phyloP scores from a whole-genome alignment of 2,797 vertebrate species.

The Aldrovandia affinis region DNA sequence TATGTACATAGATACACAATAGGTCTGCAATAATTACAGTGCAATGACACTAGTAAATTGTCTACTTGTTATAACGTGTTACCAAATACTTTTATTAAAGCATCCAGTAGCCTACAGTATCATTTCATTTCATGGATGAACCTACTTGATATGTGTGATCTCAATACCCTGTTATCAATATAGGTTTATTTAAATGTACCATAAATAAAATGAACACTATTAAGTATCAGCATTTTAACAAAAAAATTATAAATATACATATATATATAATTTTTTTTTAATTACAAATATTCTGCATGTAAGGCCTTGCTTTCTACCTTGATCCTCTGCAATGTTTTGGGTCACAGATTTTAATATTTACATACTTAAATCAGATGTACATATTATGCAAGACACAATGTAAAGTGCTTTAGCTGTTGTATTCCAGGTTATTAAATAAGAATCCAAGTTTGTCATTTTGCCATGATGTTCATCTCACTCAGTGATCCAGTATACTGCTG shows the following conservation, averaged over 20 bases:
- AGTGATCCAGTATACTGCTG: background rate
- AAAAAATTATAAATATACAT: background rate
- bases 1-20: too few relatives aligned
- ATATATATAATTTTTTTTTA: too few relatives aligned
- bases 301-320: slow-evolving; percentile 18
- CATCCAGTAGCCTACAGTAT: background rate
- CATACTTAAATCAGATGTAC: background rate
- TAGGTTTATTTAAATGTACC: too few relatives aligned
- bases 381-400: background rate
- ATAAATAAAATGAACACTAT: too few relatives aligned
- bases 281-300: slow-evolving; percentile 23
- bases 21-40: background rate
- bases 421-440: background rate
- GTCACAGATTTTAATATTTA: background rate
- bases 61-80: background rate
- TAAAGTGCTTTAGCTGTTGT: background rate
- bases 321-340: background rate
- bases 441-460: background rate
- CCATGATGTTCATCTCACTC: background rate
- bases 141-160: background rate
- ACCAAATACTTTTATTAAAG: background rate
- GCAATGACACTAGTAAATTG: background rate
- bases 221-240: background rate
- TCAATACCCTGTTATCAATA: background rate
- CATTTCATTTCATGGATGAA: background rate